These are phyloP conservation scores for Epizoanthus fatuus DNA, from an alignment of 92 coral and sea anemone species.

Conservation along the genomic window DNA sequence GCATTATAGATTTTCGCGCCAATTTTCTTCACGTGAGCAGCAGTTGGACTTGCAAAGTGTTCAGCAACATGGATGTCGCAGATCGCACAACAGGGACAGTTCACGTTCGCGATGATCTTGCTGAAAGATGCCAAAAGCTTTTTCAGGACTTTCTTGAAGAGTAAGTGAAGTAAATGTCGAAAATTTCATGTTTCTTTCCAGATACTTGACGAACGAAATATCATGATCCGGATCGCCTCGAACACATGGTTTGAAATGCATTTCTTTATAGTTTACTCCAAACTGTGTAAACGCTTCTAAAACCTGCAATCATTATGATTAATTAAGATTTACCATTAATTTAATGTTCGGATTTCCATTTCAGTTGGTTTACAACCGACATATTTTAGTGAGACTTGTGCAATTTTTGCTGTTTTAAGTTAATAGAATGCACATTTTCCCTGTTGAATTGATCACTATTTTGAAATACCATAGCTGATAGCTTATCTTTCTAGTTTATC, in stretches of 20 bases:
- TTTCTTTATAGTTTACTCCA: no score
- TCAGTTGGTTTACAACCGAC: no score
- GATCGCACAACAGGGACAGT: conserved; percentile 94
- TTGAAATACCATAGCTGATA: no score
- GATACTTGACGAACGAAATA: neutral
- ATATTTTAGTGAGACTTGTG: no score
- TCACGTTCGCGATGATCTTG: conserved; percentile 96
- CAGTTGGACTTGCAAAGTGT: conserved; percentile 19
- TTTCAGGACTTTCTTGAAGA: conserved; percentile 99
- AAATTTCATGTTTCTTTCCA: neutral
- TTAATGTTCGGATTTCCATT: no score
- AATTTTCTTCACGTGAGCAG: conserved; percentile 88
- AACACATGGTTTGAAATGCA: neutral
- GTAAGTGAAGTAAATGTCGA: conserved; percentile 70
- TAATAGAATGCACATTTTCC: no score
- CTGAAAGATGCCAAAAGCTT: conserved; percentile 98
- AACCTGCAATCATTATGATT: no score
- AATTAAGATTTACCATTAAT: no score
- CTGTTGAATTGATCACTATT: no score
- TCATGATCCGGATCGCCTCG: neutral
- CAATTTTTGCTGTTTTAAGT: no score
- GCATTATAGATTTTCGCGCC: conserved; percentile 91
- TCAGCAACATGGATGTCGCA: conserved; percentile 94
- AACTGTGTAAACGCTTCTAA: no score
- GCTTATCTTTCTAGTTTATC: no score